Percentiles rank a stretch among this genome's conserved stretches.
Evolutionary conservation across 2,888 invertebrate genomes (phyloP).

Genomic region (Tenthredo distinguenda): DNA sequence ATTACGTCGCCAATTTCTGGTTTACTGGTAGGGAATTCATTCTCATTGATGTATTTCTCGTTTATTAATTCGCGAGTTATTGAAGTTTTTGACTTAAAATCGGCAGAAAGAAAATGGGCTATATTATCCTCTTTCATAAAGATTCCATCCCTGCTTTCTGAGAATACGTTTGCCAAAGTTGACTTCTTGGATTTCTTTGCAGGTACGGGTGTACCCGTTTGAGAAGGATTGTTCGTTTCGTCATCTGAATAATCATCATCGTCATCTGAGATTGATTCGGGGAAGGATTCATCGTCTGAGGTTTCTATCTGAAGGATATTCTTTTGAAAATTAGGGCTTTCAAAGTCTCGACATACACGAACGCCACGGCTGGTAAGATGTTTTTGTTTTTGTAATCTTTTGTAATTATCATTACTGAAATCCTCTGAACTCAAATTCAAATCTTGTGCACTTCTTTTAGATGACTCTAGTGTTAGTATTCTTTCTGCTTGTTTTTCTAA

Average conservation of each 20-base stretch:
- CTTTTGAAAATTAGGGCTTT: background rate
- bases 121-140: background rate
- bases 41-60: too few relatives aligned
- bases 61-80: background rate
- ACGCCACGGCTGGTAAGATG: background rate
- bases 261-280: background rate
- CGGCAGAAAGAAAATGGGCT: background rate
- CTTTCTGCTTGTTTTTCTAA: background rate
- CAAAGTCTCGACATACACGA: background rate
- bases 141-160: background rate
- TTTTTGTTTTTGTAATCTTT: background rate
- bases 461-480: conserved; percentile 6
- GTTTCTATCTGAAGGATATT: background rate
- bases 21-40: too few relatives aligned
- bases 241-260: background rate
- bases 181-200: background rate
- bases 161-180: background rate
- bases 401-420: background rate
- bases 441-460: background rate
- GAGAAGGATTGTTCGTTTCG: background rate
- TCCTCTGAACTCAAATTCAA: background rate
- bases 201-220: too few relatives aligned
- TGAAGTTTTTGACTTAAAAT: background rate
- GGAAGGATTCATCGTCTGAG: background rate
- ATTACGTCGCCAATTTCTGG: too few relatives aligned